Conservation (phyloP, 2,797 vertebrate genomes). For the Pelobates cultripes region DNA sequence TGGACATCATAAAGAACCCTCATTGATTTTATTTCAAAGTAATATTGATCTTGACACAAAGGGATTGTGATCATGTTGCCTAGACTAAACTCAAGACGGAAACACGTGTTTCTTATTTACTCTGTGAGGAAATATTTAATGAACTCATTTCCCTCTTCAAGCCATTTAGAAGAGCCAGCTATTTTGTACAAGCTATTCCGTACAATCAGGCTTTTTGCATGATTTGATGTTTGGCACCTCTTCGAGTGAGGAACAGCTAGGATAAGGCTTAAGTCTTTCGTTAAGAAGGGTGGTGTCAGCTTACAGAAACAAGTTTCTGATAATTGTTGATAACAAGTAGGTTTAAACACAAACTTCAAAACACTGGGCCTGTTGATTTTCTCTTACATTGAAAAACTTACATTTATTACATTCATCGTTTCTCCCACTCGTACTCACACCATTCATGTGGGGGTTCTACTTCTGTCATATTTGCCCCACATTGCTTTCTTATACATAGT, state of each 20-base stretch:
- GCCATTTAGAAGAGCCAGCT: neutral
- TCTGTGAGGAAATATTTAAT: constrained; percentile 32
- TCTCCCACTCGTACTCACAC: too few relatives aligned
- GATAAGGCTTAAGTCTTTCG: neutral
- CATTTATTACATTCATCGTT: too few relatives aligned
- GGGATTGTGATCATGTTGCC: constrained; percentile 12
- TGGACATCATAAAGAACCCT: neutral
- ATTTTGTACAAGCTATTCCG: neutral
- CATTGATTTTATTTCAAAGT: constrained; percentile 12
- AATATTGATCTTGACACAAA: constrained; percentile 13
- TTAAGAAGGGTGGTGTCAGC: neutral
- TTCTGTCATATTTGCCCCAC: too few relatives aligned
- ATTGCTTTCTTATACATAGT: too few relatives aligned
- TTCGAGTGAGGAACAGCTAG: neutral
- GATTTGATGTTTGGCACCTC: constrained; percentile 1
- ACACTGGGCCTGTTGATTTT: too few relatives aligned
- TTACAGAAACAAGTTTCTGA: neutral
- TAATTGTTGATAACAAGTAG: neutral
- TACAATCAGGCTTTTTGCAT: neutral
- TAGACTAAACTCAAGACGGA: constrained; percentile 16
- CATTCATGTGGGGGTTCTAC: too few relatives aligned
- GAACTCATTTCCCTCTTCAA: constrained; percentile 24
- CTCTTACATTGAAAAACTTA: too few relatives aligned
- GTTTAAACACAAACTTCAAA: too few relatives aligned
- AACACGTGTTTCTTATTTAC: constrained; percentile 43